Base-by-base conservation (phyloP, 2,797 vertebrate species). In the Rhinogobio ventralis region DNA sequence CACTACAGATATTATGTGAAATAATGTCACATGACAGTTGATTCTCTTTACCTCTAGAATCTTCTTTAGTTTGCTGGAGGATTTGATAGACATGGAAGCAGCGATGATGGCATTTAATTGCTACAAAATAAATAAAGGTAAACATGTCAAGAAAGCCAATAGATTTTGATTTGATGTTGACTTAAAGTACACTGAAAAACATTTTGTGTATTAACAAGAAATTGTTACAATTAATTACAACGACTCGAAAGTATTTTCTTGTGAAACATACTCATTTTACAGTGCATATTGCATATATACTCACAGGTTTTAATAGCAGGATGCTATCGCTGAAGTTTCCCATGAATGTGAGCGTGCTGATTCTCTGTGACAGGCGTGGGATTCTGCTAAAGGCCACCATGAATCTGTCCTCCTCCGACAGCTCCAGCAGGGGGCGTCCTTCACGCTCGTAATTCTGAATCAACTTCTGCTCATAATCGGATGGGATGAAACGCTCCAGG, bases 81-180 rank as follows among this genome's bases (percentile, higher is more conserved):
- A 96, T 90, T 96, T 99, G 91, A 99, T 92, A 10, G 97, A 99
- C 94, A 98, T 97, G 0, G 98, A 98, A 3, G 97, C 97, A 0
- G 97, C 96, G 17, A 99, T 98, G 88, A 99, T 79, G 79, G 97
- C 95, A 0, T 99, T 95, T 75, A 98, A 94, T 96, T 99, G 97
- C 98, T 99, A 93, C 19, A 78, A 85, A 84, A 81, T 64, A 20
- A 53, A 7, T 53, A 20, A 30, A 64, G 6, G 25, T 64, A 30
- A 62, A 30, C 60, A 14, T 15, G 60, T 28, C 28, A 15, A 62
- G n/a, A 15, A 28, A 62, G 25, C 60, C 15, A 15, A 64, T 8
- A 28, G 14, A 46, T 72, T 46, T 46, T 2, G 39, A 71, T 71
- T 25, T 71, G 1, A 72, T 46, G 42, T 25, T 72, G 25, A 73